These are phyloP conservation scores for Brevipalpus yothersi DNA, from an alignment of 1,140 invertebrate species.

Conservation along the genomic window DNA sequence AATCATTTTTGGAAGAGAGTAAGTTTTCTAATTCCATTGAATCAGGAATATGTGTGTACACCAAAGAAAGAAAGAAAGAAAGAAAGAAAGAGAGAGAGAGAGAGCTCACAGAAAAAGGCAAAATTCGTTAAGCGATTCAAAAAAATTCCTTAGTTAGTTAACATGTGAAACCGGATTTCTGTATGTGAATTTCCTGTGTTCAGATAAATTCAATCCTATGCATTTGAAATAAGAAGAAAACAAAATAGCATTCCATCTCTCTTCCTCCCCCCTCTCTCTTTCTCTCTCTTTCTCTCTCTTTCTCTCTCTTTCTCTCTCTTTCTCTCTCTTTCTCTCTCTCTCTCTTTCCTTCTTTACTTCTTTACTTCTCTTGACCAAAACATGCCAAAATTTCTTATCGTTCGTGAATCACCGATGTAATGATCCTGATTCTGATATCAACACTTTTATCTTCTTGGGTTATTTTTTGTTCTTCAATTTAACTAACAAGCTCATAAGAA, in stretches of 20 bases:
- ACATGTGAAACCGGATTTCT: background rate
- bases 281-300: background rate
- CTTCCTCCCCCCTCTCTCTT: too few relatives aligned
- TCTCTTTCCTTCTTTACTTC: background rate
- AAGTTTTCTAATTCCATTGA: too few relatives aligned
- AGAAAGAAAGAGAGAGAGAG: too few relatives aligned
- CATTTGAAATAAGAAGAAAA: background rate
- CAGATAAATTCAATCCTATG: background rate
- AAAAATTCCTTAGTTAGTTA: background rate
- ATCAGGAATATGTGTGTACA: too few relatives aligned
- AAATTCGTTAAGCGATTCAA: background rate
- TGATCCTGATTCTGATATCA: background rate
- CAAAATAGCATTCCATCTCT: background rate
- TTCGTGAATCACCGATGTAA: background rate
- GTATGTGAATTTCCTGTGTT: background rate
- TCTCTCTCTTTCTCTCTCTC: background rate
- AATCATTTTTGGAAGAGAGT: too few relatives aligned
- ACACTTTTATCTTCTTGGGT: too few relatives aligned
- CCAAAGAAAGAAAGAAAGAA: too few relatives aligned
- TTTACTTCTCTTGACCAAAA: background rate
- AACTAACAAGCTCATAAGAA: background rate
- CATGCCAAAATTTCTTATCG: background rate
- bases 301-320: background rate
- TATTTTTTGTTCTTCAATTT: too few relatives aligned
- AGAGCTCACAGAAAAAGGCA: background rate